Conservation (phyloP, 2,888 invertebrate genomes). For the Drosophila fungiperda region DNA sequence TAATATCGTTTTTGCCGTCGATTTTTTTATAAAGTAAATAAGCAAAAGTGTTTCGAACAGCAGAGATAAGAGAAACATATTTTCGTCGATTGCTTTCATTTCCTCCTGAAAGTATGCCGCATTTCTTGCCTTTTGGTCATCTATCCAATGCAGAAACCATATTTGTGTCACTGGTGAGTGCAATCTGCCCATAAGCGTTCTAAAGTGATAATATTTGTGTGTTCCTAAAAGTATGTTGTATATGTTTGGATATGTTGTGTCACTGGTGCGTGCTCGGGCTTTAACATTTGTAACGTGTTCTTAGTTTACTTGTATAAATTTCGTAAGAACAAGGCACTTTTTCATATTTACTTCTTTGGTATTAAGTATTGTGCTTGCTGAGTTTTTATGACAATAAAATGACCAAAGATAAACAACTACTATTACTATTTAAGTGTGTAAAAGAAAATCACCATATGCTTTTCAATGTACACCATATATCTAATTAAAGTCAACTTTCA, state of each 20-base stretch:
- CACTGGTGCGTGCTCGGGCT: neutral
- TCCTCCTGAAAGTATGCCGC: neutral
- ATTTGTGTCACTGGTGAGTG: neutral
- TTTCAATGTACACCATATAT: neutral
- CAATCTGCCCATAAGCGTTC: fast-evolving
- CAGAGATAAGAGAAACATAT: neutral
- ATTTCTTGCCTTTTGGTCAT: neutral
- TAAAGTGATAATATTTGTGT: neutral
- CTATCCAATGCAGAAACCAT: neutral
- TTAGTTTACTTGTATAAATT: neutral
- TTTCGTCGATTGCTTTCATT: neutral
- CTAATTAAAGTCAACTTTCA: neutral
- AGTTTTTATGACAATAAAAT: neutral
- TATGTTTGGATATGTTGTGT: too few relatives aligned
- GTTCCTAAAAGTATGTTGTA: neutral
- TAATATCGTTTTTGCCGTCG: neutral
- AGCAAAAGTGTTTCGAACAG: neutral
- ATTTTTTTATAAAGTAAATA: neutral
- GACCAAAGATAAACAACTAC: neutral
- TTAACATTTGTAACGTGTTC: neutral
- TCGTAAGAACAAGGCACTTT: neutral
- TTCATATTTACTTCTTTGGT: neutral
- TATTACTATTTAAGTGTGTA: neutral
- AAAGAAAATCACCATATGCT: neutral
- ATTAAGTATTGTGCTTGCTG: neutral